Conservation (phyloP, 2,113 vertebrate genomes). For the Mugil cephalus region DNA sequence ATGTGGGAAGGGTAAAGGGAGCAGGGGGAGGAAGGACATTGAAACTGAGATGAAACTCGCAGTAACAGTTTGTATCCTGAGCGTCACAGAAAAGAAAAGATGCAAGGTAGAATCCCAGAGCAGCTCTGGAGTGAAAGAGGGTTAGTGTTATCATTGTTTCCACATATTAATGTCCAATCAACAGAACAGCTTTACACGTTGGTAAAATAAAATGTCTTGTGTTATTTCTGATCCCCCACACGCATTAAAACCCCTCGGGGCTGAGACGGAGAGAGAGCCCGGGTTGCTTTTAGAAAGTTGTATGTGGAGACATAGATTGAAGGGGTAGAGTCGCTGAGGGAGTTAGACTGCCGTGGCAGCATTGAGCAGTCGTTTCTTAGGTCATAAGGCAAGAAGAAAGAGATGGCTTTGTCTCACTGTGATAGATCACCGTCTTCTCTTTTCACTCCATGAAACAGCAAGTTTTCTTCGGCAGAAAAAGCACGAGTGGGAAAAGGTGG, state of each 20-base stretch:
- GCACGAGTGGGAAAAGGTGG: neutral
- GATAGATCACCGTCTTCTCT: constrained; percentile 68
- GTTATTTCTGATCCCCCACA: neutral
- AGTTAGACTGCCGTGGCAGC: constrained; percentile 34
- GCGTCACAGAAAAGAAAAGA: constrained; percentile 10
- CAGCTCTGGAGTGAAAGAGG: neutral
- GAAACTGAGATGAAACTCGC: constrained; percentile 9
- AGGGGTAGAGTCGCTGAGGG: constrained; percentile 27
- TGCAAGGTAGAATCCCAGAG: constrained; percentile 20
- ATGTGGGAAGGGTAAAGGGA: constrained; percentile 4
- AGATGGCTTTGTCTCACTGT: constrained; percentile 70
- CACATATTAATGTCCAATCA: neutral
- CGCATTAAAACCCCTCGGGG: neutral
- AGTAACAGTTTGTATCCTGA: neutral
- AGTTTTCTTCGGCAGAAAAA: constrained; percentile 22
- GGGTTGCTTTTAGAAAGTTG: constrained; percentile 31
- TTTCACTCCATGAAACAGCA: constrained; percentile 37
- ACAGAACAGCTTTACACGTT: neutral
- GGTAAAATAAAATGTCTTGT: too few relatives aligned
- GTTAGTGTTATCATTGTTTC: too few relatives aligned
- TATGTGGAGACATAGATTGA: constrained; percentile 41
- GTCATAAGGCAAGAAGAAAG: constrained; percentile 65
- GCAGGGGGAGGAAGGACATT: neutral
- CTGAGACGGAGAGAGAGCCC: constrained; percentile 3
- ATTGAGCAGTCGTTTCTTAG: constrained; percentile 62